Base-by-base conservation (phyloP, 92 coral and sea anemone species). In the Nematostella vectensis region DNA sequence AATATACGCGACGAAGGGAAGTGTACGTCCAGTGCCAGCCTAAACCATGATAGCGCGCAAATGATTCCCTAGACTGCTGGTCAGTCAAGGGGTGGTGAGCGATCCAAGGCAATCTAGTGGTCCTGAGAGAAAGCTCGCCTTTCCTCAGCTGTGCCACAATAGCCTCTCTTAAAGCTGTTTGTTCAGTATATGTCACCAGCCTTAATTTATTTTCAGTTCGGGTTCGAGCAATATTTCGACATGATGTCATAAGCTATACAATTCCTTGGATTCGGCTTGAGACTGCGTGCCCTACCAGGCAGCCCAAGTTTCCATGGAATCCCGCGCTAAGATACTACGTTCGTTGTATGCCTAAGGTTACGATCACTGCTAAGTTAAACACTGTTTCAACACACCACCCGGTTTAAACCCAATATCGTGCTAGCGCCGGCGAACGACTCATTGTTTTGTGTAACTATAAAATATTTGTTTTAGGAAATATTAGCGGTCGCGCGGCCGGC, bases 121-220 rank as follows among this genome's bases (percentile, higher is more conserved):
- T 80, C 88, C 83, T 73, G 68, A 80, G 95, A 85, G 81, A 85
- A 83, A 71, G 77, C 50, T 76, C 57, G 63, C 50, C 44, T 59
- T 48, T 53, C 26, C 38, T 72, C 95, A 85, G 95, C 95, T 85
- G 95, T 72, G 61, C 11, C 51, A 75, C 71, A 71, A 70, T 72
- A 85, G 78, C 75, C 74, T 59, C 69, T 58, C 57, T 70, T 85
- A 80, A 85, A 79, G 95, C n/a, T 81, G 80, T 85, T 85, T 85
- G 95, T 49, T 85, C 95, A 80, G 74, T 85, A 64, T 81, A 72
- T 85, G 95, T 85, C 95, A 81, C 64, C 84, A 71, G 58, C 62
- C 63, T 59, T 76, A 75, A 85, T 85, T 81, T 75, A 80, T 81
- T 85, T 83, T 54, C 69, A 60, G 69, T 68, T 85, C 82, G 74